Evolutionary conservation across 1,140 invertebrate genomes (phyloP).

Genomic region (Zaprionus kolodkinae): DNA sequence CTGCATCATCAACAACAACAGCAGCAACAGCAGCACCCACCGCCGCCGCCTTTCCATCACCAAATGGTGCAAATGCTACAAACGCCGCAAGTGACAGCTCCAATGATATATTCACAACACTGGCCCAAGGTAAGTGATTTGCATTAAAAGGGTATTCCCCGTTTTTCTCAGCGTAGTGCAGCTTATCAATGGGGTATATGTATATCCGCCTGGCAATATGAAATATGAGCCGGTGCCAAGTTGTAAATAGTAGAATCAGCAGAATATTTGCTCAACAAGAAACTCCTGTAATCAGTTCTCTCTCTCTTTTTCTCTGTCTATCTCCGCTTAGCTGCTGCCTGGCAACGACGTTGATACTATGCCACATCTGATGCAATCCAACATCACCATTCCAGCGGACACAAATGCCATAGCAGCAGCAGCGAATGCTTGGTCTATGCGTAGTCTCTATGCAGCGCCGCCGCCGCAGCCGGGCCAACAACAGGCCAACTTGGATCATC

Average conservation of each 20-base stretch:
- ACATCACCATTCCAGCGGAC: conserved; percentile 81
- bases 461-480: conserved; percentile 50
- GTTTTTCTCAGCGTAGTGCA: neutral
- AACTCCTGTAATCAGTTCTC: neutral
- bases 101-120: conserved; percentile 73
- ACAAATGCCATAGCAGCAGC: conserved; percentile 78
- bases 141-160: neutral
- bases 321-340: conserved; percentile 58
- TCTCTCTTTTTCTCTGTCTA: neutral
- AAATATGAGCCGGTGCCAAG: too few species aligned
- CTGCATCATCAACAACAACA: conserved; percentile 53
- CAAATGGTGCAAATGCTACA: conserved; percentile 68
- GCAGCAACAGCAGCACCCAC: conserved; percentile 32
- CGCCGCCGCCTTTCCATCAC: conserved; percentile 28
- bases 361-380: conserved; percentile 77
- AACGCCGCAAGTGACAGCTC: conserved; percentile 58
- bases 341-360: conserved; percentile 74
- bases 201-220: neutral
- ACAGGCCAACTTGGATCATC: conserved; percentile 62
- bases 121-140: conserved; percentile 60
- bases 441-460: conserved; percentile 58
- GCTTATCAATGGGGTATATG: neutral
- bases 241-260: too few species aligned
- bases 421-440: conserved; percentile 65
- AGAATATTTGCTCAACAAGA: neutral